Evolutionary conservation across 2,888 invertebrate species (phyloP), one percentile per base, ranked within the genome.

Genomic region (Scaptomyza cyrtandrae): DNA sequence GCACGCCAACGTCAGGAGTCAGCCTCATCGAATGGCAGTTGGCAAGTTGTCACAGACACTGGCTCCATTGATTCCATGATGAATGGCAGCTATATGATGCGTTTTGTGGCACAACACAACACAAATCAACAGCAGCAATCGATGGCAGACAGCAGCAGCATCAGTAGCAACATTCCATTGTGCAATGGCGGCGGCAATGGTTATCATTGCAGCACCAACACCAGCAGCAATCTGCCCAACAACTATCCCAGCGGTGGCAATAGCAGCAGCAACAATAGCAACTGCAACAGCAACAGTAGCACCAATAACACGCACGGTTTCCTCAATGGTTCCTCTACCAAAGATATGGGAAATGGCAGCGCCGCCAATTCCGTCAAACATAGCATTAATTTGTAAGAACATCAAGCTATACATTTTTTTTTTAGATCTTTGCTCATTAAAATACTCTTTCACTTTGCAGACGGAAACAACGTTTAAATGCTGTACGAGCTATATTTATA

Each of bases 1-100:
- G 76, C 69, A 3, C 93, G 95, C 35, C 93, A 94, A 80, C 93
- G 94, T 29, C 94, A 94, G 74, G 94, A 95, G 78, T 94, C 94
- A 0, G 91, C 92, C 53, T 94, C 94, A 13, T 94, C 94, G 37
- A 90, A 93, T 48, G 94, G 94, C 59, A 95, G 95, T 80, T 95
- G 95, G 95, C 95, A 95, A 89, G 93, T 95, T 89, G 94, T 95
- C 65, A 94, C 94, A 10, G 94, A 94, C 9, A 94, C 95, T 10
- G 95, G 95, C 16, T 95, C 95, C 89, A 88, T 91, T 50, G 91
- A 92, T 71, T 92, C 92, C 27, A 78, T 76, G 73, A 77, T 82
- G 73, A 90, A 90, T 56, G 89, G 89, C 65, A 91, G 91, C 75
- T 90, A 82, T 69, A 84, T 89, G 80, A 81, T 72, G 86, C 86